These are phyloP conservation scores for Neria commutata DNA, from an alignment of 2,888 invertebrate species.

Conservation along the genomic window DNA sequence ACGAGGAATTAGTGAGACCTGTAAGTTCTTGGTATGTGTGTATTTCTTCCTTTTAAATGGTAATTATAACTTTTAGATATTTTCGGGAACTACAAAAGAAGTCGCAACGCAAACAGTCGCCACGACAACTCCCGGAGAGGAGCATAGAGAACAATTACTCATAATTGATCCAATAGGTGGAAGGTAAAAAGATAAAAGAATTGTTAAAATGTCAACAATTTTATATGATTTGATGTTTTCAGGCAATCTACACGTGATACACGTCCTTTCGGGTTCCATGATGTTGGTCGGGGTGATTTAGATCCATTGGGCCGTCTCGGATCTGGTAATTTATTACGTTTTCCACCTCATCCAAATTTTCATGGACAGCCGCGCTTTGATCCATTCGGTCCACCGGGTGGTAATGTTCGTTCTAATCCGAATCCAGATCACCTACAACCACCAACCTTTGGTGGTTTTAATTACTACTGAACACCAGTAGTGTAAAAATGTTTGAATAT, in stretches of 20 bases:
- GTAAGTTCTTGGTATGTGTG: slow-evolving; percentile 48
- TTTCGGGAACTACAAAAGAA: slow-evolving; percentile 50
- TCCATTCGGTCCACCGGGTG: slow-evolving; percentile 76
- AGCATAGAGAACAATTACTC: slow-evolving; percentile 15
- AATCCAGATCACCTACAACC: slow-evolving; percentile 75
- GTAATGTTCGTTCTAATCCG: slow-evolving; percentile 61
- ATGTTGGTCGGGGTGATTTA: slow-evolving; percentile 76
- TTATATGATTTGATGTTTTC: slow-evolving; percentile 9
- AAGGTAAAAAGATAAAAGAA: slow-evolving; percentile 3
- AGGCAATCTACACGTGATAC: slow-evolving; percentile 39
- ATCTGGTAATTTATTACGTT: slow-evolving; percentile 49
- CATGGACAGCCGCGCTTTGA: slow-evolving; percentile 69
- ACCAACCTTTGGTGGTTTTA: slow-evolving; percentile 65
- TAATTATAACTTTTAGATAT: slow-evolving; percentile 40
- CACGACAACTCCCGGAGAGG: not conserved
- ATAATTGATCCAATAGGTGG: slow-evolving; percentile 14
- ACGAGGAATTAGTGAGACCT: slow-evolving; percentile 72
- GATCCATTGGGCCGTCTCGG: slow-evolving; percentile 72
- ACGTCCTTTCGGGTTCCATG: slow-evolving; percentile 56
- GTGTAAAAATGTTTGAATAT: too few relatives aligned
- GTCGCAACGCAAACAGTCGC: slow-evolving; percentile 54
- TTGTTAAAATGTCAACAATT: too few relatives aligned
- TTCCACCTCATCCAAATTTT: slow-evolving; percentile 39
- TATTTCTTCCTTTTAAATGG: not conserved
- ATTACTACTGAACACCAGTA: too few relatives aligned